These are phyloP conservation scores for Chaetoderma sp. DNA, from an alignment of 2,888 invertebrate species.

Conservation along the genomic window DNA sequence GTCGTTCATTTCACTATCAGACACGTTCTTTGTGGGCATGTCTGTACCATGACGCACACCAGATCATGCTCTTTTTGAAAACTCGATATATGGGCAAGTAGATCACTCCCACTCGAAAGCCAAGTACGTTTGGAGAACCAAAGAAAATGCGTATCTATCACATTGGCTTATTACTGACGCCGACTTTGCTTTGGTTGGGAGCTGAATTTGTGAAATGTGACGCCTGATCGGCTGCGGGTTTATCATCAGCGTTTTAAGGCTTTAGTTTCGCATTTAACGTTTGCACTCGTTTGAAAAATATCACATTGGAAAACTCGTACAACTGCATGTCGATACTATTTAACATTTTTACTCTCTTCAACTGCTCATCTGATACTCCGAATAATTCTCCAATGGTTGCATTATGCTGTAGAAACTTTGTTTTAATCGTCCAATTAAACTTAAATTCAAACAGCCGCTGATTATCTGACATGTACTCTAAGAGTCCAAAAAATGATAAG, in stretches of 20 bases:
- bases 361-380: conserved; percentile 81
- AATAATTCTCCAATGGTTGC: conserved; percentile 87
- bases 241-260: conserved; percentile 1
- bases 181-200: too few relatives aligned
- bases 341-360: conserved; percentile 76
- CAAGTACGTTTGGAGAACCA: too few relatives aligned
- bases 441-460: conserved; percentile 68
- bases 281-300: conserved; percentile 77
- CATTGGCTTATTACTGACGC: too few relatives aligned
- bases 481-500: conserved; percentile 97
- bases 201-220: too few relatives aligned
- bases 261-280: conserved; percentile 35
- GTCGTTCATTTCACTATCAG: too few relatives aligned
- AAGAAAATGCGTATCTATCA: too few relatives aligned
- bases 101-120: too few relatives aligned
- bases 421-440: conserved; percentile 56
- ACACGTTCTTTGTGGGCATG: too few relatives aligned
- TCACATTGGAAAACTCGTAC: conserved; percentile 90
- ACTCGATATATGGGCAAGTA: too few relatives aligned
- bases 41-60: too few relatives aligned
- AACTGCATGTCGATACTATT: conserved; percentile 93
- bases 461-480: conserved; percentile 86
- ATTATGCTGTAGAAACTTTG: conserved; percentile 87
- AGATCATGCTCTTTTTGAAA: too few relatives aligned
- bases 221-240: too few relatives aligned